Evolutionary conservation across 2,113 vertebrate species (phyloP), one percentile per base, ranked within the genome.

Genomic region (Poeciliopsis occidentalis): DNA sequence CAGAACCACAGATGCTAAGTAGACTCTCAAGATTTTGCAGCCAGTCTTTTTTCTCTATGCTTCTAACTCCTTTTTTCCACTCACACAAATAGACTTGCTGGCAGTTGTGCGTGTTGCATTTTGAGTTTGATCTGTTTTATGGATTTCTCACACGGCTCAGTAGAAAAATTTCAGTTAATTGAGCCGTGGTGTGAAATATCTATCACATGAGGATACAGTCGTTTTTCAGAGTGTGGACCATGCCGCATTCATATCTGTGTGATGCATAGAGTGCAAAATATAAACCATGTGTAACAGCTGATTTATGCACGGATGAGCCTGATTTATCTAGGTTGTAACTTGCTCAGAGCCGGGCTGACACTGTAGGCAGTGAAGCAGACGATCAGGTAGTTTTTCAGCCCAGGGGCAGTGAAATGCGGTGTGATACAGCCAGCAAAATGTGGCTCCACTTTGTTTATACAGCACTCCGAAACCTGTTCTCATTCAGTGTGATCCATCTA

Each of bases 281-380:
- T 71, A 86, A 82, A 81, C 73, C 66, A 51, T 4, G 39, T 64
- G 76, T 73, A 83, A 69, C 64, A 57, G n/a, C 63, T 89, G 87
- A 91, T 93, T 91, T 85, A 90, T 91, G 82, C 79, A 76, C 79
- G 76, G 60, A 85, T 89, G 71, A 79, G 62, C 71, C 75, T 89
- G 81, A 93, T 92, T 89, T 85, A 91, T 91, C 85, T 85, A 60
- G 61, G 47, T 30, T 67, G 75, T 69, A 63, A 70, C 70, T 77
- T 81, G 64, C 79, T 68, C 75, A 71, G 71, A 32, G 60, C 26
- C 67, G 86, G 77, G 62, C 80, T 77, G 74, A 79, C 92, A 90
- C 92, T 93, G 87, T 81, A 83, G 69, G 88, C 91, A 91, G 91
- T 90, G 91, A 90, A 89, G 88, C 82, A 62, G 80, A 85, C 67